A percentile compares a stretch with the other conserved stretches of the same genome.
phyloP scores from a whole-genome alignment of 1,140 invertebrate genomes.

The Nylanderia fulva region DNA sequence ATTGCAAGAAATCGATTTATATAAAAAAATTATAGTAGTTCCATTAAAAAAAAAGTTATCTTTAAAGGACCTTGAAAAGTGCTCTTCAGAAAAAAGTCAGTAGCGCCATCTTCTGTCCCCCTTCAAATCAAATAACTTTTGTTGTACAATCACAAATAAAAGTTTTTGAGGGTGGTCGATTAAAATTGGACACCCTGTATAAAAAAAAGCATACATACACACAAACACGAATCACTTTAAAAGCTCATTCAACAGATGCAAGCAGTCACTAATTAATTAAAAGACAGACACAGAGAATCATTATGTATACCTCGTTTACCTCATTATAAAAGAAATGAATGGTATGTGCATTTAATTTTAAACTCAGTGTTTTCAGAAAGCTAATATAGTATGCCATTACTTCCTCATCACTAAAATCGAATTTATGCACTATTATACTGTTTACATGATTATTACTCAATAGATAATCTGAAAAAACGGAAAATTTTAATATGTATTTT shows the following conservation, averaged over 20 bases:
- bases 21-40: too few relatives aligned
- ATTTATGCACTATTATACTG: constrained; percentile 99
- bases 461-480: constrained; percentile 96
- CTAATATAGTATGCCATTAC: constrained; percentile 99
- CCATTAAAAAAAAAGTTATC: too few relatives aligned
- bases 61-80: too few relatives aligned
- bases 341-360: constrained; percentile 99
- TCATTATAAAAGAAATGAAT: constrained; percentile 99
- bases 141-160: too few relatives aligned
- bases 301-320: constrained; percentile 88
- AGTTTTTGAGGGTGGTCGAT: too few relatives aligned
- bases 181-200: too few relatives aligned
- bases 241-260: constrained; percentile 13
- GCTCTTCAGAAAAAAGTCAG: too few relatives aligned
- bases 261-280: constrained; percentile 28
- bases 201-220: too few relatives aligned
- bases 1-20: too few relatives aligned
- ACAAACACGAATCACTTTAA: background rate
- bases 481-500: constrained; percentile 34
- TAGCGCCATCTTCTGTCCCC: too few relatives aligned
- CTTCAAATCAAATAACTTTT: too few relatives aligned
- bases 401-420: constrained; percentile 99
- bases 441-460: constrained; percentile 99
- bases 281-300: constrained; percentile 62
- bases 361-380: constrained; percentile 98